phyloP scores from a whole-genome alignment of 1,140 invertebrate species.

The Sitophilus oryzae region DNA sequence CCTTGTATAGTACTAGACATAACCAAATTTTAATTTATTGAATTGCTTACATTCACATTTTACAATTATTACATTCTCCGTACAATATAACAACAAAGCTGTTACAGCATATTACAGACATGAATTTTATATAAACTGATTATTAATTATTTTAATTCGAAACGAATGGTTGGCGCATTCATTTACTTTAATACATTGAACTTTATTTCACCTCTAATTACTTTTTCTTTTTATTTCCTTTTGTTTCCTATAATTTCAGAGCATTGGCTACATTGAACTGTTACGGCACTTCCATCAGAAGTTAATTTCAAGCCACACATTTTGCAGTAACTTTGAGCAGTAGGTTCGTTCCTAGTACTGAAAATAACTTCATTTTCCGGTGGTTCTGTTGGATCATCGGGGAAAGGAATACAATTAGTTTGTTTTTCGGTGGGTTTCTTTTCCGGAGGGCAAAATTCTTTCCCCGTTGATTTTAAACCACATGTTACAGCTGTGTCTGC shows the following conservation, averaged over 20 bases:
- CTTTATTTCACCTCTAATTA: neutral
- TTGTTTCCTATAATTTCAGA: neutral
- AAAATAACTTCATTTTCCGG: constrained; percentile 5
- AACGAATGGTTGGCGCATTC: too few species aligned
- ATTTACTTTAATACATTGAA: too few species aligned
- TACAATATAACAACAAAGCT: too few species aligned
- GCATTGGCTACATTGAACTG: constrained; percentile 10
- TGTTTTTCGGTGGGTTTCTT: neutral
- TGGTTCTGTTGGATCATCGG: neutral
- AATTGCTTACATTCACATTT: too few species aligned
- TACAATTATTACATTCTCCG: too few species aligned
- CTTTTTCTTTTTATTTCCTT: neutral
- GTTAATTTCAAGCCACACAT: constrained; percentile 14
- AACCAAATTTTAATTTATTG: too few species aligned
- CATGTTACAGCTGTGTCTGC: too few species aligned
- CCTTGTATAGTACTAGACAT: too few species aligned
- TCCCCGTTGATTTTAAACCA: neutral
- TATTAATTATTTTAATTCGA: too few species aligned
- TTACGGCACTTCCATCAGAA: constrained; percentile 5
- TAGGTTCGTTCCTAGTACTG: constrained; percentile 1
- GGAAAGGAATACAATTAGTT: constrained; percentile 13
- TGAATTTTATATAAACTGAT: too few species aligned
- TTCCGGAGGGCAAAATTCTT: constrained; percentile 14
- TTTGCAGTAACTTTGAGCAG: constrained; percentile 1
- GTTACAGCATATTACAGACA: too few species aligned